Evolutionary conservation across 2,888 invertebrate species (phyloP).

Genomic region (Stegophylla sp.): DNA sequence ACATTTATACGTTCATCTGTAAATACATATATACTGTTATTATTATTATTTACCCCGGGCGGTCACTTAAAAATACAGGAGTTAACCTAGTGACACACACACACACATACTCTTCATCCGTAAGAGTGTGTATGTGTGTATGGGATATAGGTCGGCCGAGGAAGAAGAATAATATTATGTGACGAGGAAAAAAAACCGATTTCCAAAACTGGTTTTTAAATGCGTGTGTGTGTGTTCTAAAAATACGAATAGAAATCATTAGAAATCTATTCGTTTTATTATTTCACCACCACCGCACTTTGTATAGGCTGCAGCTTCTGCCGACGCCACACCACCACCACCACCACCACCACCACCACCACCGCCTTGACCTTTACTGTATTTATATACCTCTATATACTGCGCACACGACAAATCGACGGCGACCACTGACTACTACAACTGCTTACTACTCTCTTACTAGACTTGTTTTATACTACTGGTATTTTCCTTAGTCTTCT

Average conservation of each 20-base stretch:
- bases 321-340: neutral
- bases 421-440: neutral
- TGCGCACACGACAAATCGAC: neutral
- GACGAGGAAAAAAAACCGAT: neutral
- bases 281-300: neutral
- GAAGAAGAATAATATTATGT: neutral
- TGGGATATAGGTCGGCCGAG: conserved; percentile 42
- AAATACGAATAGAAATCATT: conserved; percentile 40
- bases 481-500: neutral
- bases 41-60: conserved; percentile 31
- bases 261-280: conserved; percentile 33
- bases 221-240: no score
- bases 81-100: conserved; percentile 51
- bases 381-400: no score
- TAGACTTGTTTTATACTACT: conserved; percentile 11
- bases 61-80: conserved; percentile 16
- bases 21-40: neutral
- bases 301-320: no score
- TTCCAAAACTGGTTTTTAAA: conserved; percentile 46
- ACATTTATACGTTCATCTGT: no score
- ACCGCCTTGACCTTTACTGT: conserved; percentile 41
- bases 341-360: neutral
- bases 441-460: neutral
- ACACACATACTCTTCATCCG: neutral
- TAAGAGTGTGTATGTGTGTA: neutral